These are phyloP conservation scores for Rallus limicola DNA, from an alignment of 2,113 vertebrate species.

Conservation along the genomic window DNA sequence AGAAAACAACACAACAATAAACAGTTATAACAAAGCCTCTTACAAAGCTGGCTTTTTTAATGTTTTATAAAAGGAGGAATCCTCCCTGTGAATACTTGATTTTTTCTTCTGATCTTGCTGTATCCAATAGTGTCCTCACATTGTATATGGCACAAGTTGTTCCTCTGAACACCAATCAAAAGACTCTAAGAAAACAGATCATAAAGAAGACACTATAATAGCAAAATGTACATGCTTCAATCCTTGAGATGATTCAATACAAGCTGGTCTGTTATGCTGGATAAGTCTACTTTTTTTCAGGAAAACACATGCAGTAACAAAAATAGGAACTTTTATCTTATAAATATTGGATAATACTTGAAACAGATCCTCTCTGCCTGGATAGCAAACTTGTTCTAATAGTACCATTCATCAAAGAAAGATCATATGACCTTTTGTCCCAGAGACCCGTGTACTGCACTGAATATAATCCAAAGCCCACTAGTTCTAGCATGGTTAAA, in stretches of 20 bases:
- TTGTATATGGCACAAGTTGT: background rate
- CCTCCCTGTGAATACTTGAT: background rate
- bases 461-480: background rate
- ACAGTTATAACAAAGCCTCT: background rate
- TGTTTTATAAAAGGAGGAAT: background rate
- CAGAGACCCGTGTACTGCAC: background rate
- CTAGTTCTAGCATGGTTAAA: background rate
- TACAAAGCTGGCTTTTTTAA: background rate
- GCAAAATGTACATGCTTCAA: background rate
- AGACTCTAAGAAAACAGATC: background rate
- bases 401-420: background rate
- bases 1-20: conserved; percentile 17
- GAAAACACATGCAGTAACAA: background rate
- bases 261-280: background rate
- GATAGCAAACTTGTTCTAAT: background rate
- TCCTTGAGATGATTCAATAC: background rate
- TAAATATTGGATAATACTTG: background rate
- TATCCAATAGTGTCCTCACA: background rate
- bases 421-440: background rate
- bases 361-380: background rate
- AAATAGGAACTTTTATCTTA: background rate
- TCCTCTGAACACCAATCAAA: background rate
- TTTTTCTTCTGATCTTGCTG: background rate
- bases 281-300: background rate
- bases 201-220: background rate